These are phyloP conservation scores for Machaerirhynchus nigripectus DNA, from an alignment of 2,113 vertebrate species.

Conservation along the genomic window DNA sequence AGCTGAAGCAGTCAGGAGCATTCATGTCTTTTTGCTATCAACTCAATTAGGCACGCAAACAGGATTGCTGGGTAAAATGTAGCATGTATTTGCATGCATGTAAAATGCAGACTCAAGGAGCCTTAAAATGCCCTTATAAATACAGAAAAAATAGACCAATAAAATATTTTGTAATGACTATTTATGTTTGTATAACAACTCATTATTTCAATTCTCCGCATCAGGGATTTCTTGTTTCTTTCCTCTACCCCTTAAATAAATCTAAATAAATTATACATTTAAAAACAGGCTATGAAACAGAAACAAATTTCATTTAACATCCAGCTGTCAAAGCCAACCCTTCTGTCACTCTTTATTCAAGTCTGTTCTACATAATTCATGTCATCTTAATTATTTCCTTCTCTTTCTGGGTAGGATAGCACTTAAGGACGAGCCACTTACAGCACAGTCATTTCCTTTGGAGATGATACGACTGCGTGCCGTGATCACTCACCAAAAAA, in stretches of 20 bases:
- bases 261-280: constrained; percentile 59
- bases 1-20: neutral
- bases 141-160: constrained; percentile 40
- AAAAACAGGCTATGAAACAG: constrained; percentile 43
- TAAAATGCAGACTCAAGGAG: neutral
- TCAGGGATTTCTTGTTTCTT: constrained; percentile 44
- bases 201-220: constrained; percentile 46
- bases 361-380: constrained; percentile 57
- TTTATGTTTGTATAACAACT: constrained; percentile 43
- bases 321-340: constrained; percentile 54
- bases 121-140: constrained; percentile 36
- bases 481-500: neutral
- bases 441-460: neutral
- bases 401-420: constrained; percentile 5
- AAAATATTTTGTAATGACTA: constrained; percentile 52
- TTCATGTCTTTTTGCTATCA: neutral
- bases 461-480: neutral
- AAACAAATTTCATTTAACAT: constrained; percentile 57
- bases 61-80: neutral
- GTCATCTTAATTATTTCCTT: constrained; percentile 53
- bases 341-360: constrained; percentile 53
- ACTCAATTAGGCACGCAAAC: neutral
- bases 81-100: neutral
- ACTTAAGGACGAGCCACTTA: neutral
- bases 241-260: constrained; percentile 31